Conservation (phyloP, 2,797 vertebrate genomes). For the Oreochromis grahami region DNA sequence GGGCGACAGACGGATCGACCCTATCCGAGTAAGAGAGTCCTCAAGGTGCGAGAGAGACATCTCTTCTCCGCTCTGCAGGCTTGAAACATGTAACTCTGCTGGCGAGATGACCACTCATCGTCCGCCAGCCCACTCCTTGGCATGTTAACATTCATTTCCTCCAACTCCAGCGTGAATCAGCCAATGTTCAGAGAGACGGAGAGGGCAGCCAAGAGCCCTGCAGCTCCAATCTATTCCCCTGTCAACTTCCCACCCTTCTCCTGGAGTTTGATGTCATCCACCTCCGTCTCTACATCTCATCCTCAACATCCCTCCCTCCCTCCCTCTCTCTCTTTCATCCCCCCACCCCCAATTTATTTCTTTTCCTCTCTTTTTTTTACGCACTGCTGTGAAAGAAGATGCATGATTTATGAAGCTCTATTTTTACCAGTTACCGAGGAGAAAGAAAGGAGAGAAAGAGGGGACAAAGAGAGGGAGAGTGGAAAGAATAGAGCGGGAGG, state of each 20-base stretch:
- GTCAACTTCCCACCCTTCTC: slow-evolving; percentile 41
- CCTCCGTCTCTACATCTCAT: slow-evolving; percentile 42
- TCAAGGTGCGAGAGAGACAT: slow-evolving; percentile 30
- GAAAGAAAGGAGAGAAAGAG: slow-evolving; percentile 43
- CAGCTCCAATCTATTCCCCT: slow-evolving; percentile 62
- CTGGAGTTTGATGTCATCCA: slow-evolving; percentile 57
- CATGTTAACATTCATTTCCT: slow-evolving; percentile 49
- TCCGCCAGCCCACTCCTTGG: slow-evolving; percentile 4
- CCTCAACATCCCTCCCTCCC: slow-evolving; percentile 19
- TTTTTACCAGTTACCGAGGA: slow-evolving; percentile 81
- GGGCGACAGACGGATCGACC: slow-evolving; percentile 34
- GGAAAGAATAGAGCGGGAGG: background rate
- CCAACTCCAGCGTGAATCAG: slow-evolving; percentile 40
- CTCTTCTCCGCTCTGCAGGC: slow-evolving; percentile 1
- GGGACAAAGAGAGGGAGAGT: slow-evolving; percentile 24
- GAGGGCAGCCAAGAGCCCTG: slow-evolving; percentile 65
- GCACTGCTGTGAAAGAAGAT: slow-evolving; percentile 65
- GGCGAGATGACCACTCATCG: slow-evolving; percentile 41
- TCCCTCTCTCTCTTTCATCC: slow-evolving; percentile 1
- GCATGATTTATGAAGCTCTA: slow-evolving; percentile 87
- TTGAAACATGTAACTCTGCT: slow-evolving; percentile 15
- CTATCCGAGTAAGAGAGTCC: slow-evolving; percentile 9
- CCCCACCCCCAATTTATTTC: slow-evolving; percentile 14
- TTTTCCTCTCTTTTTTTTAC: slow-evolving; percentile 19
- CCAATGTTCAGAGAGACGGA: slow-evolving; percentile 40